These are phyloP conservation scores for Cotesia typhae DNA, from an alignment of 1,140 invertebrate species.

Conservation along the genomic window DNA sequence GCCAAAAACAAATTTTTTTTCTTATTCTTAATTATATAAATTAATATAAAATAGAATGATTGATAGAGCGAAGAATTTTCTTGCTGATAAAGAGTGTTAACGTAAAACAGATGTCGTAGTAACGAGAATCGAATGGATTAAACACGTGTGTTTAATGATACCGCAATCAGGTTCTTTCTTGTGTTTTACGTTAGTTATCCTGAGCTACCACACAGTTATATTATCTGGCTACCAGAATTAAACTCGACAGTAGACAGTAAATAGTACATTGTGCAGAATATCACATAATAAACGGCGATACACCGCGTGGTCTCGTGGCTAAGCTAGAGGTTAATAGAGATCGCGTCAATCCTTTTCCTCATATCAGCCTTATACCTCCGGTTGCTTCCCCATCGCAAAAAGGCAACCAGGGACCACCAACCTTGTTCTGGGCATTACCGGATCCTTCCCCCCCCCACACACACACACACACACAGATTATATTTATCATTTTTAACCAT, in stretches of 20 bases:
- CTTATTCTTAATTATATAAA: neutral
- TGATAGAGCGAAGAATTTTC: neutral
- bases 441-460: neutral
- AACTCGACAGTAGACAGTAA: constrained; percentile 33
- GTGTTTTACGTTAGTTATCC: neutral
- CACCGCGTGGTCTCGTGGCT: constrained; percentile 36
- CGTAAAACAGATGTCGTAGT: constrained; percentile 43
- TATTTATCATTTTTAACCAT: neutral
- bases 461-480: neutral
- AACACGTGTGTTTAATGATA: constrained; percentile 51
- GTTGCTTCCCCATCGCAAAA: neutral
- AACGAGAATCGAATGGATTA: constrained; percentile 52
- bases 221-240: constrained; percentile 46
- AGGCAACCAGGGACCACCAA: constrained; percentile 4
- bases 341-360: constrained; percentile 52
- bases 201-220: neutral
- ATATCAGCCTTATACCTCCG: constrained; percentile 16
- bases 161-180: constrained; percentile 35
- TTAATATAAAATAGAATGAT: neutral
- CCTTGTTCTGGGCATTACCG: neutral
- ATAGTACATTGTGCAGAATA: constrained; percentile 38
- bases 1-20: neutral
- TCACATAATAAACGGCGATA: constrained; percentile 18
- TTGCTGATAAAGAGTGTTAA: constrained; percentile 42
- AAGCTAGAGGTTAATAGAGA: constrained; percentile 57